Conservation (phyloP, 2,797 vertebrate species). For the Iguana delicatissima region DNA sequence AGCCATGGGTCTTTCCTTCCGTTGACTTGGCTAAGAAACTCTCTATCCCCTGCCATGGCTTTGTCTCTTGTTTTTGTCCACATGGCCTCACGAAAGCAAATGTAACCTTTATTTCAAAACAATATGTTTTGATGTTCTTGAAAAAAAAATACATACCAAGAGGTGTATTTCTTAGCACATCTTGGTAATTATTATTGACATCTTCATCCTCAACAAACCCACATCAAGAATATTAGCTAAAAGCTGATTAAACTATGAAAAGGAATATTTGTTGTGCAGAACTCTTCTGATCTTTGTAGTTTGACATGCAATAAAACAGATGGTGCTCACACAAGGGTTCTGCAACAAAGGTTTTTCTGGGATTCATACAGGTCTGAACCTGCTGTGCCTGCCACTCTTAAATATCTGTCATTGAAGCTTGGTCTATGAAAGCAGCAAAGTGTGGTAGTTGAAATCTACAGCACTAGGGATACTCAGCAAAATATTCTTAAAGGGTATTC, state of each 20-base stretch:
- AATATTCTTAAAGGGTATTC: not conserved
- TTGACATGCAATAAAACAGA: conserved; percentile 25
- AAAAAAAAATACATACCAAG: not conserved
- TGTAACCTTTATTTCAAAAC: not conserved
- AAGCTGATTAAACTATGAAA: not conserved
- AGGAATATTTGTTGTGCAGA: not conserved
- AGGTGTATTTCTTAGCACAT: not conserved
- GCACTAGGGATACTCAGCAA: not conserved
- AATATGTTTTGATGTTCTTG: not conserved
- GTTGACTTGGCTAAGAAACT: not conserved
- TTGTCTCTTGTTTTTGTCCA: not conserved
- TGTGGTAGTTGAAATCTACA: conserved; percentile 44
- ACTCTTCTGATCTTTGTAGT: conserved; percentile 17
- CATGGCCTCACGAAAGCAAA: not conserved
- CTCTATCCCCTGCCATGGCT: not conserved
- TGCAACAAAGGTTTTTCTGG: conserved; percentile 14
- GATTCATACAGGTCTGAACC: conserved; percentile 1
- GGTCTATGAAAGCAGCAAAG: conserved; percentile 41
- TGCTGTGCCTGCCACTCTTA: conserved; percentile 1
- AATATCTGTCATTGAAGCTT: conserved; percentile 10
- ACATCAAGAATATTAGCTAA: conserved; percentile 26
- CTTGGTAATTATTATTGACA: conserved; percentile 18
- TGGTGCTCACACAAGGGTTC: not conserved
- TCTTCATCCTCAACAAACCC: not conserved
- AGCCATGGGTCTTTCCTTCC: not conserved